Base-by-base conservation (phyloP, 2,888 invertebrate genomes). In the Drosophila affinis region DNA sequence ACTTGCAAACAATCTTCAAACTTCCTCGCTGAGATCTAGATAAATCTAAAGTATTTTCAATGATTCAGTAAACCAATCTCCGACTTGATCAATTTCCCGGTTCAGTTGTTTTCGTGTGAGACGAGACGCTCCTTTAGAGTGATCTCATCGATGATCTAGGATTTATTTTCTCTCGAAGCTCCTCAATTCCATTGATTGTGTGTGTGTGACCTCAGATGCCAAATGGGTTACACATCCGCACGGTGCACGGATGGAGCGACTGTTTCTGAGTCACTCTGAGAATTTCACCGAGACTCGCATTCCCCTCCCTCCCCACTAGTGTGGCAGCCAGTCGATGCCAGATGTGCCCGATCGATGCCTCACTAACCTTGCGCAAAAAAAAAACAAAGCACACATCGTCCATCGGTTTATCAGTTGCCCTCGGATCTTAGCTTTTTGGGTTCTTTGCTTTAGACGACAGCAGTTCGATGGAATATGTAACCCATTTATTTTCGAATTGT, bases 401-500 rank as follows among this genome's bases (percentile, higher is more conserved):
- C 51, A 32, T 51, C 29, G 61, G 47, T 56, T 64, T 56, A 65
- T 67, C 65, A 55, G 34, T 48, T 44, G 61, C 32, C 44, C 44
- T 27, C 49, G 18, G 65, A 67, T 56, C 65, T 68, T 51, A 39
- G 52, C 46, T 68, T 68, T 68, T 21, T 10, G 9, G 55, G 72
- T 65, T 70, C 69, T 72, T 72, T 72, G 58, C 55, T 72, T 46
- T 21, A 27, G 58, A 49, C 49, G 27, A 27, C 27, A 27, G 7
- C 7, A 27, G 7, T 9, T 7, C 27, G 67, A 24, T 49, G 52
- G 78, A 73, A 57, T 59, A 85, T 82, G 80, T 85, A 87, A 85
- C 76, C 79, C 64, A 87, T 85, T 86, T 87, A 87, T 85, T 87
- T 87, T 79, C 59, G 74, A 86, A 85, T 78, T 77, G 86, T 85